Percentiles rank a stretch among this genome's conserved stretches.
Evolutionary conservation across 2,113 vertebrate genomes (phyloP).

Genomic region (rabbit (Oryctolagus cuniculus)): mOryCun1.1 NC_091434.1:146618501-146619000

Average conservation of each 20-base stretch:
- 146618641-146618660: no score
- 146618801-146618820: background rate
- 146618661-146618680: no score
- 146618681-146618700: no score
- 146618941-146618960: no score
- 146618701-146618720: no score
- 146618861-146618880: background rate
- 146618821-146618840: background rate
- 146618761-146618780: background rate
- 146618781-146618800: background rate
- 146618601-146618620: background rate
- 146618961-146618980: no score
- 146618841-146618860: background rate
- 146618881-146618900: background rate
- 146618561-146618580: slow-evolving; percentile 49
- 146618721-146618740: background rate
- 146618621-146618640: no score
- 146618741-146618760: background rate
- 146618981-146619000: no score
- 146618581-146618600: slow-evolving; percentile 42
- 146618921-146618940: no score
- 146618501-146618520: slow-evolving; percentile 66
- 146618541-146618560: slow-evolving; percentile 39
- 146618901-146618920: no score
- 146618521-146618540: slow-evolving; percentile 70